Conservation (phyloP, 1,140 invertebrate genomes). For the Euwallacea similis region DNA sequence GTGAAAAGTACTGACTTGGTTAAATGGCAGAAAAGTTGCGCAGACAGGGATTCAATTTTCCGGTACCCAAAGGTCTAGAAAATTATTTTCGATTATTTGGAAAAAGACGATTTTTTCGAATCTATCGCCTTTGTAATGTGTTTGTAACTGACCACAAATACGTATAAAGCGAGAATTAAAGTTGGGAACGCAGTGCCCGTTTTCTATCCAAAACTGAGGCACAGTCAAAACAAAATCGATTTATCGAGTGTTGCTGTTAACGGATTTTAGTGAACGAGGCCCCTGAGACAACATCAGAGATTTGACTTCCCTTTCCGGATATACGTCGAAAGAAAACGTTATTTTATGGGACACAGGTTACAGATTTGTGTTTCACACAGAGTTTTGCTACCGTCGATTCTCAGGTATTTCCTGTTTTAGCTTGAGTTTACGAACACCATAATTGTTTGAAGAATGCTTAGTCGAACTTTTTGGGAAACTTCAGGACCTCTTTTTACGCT, state of each 20-base stretch:
- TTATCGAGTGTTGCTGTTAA: slow-evolving; percentile 31
- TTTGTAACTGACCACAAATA: too few species aligned
- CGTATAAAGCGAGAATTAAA: not conserved
- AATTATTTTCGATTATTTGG: too few species aligned
- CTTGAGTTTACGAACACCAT: too few species aligned
- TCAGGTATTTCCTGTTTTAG: too few species aligned
- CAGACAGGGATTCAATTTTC: not conserved
- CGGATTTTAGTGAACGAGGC: slow-evolving; percentile 33
- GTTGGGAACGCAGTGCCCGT: not conserved
- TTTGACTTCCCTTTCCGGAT: slow-evolving; percentile 29
- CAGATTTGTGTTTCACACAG: slow-evolving; percentile 5
- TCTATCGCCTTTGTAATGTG: too few species aligned
- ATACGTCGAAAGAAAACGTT: slow-evolving; percentile 13
- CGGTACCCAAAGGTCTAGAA: too few species aligned
- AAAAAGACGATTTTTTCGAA: too few species aligned
- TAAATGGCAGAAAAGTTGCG: not conserved
- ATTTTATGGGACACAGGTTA: slow-evolving; percentile 11
- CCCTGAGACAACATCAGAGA: slow-evolving; percentile 23
- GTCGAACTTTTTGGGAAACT: too few species aligned
- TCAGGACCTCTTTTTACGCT: too few species aligned
- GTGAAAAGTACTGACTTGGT: not conserved
- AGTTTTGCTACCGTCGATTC: too few species aligned
- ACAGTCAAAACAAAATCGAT: slow-evolving; percentile 32
- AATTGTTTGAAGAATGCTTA: too few species aligned
- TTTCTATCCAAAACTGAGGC: slow-evolving; percentile 5